A percentile compares a stretch with the other conserved stretches of the same genome.
Evolutionary conservation across 2,113 vertebrate genomes (phyloP).

Genomic region (Centropus bengalensis): DNA sequence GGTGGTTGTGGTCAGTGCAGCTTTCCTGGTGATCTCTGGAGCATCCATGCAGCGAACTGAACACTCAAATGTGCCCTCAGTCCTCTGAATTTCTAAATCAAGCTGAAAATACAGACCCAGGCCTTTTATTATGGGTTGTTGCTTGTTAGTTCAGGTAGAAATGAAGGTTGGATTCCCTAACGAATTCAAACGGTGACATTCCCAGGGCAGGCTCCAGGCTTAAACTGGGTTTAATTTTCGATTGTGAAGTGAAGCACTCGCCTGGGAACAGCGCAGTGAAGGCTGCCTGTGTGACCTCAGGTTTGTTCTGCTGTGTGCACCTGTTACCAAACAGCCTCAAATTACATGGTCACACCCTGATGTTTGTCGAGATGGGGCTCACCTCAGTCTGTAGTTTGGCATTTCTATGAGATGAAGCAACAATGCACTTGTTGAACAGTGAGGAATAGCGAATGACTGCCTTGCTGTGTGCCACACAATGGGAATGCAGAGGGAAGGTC

Average conservation of each 20-base stretch:
- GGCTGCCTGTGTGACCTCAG: not conserved
- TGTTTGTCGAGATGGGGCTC: not conserved
- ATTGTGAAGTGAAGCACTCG: not conserved
- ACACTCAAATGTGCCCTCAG: not conserved
- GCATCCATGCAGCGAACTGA: not conserved
- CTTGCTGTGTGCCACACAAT: not conserved
- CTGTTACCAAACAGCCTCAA: not conserved
- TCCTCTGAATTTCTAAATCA: not conserved
- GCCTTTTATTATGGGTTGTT: not conserved
- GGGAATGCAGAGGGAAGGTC: not conserved
- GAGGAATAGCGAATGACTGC: not conserved
- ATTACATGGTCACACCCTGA: not conserved
- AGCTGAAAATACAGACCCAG: not conserved
- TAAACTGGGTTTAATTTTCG: constrained; percentile 33
- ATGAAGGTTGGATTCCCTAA: not conserved
- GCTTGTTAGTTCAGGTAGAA: constrained; percentile 12
- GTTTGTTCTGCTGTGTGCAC: not conserved
- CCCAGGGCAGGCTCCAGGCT: not conserved
- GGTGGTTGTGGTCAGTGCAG: not conserved
- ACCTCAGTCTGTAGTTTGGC: not conserved
- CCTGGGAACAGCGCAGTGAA: not conserved
- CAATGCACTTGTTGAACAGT: not conserved
- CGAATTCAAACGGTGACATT: not conserved
- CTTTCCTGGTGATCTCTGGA: not conserved
- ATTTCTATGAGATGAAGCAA: not conserved